Conservation (phyloP, 2,888 invertebrate species). For the Caenorhabditis auriculariae region DNA sequence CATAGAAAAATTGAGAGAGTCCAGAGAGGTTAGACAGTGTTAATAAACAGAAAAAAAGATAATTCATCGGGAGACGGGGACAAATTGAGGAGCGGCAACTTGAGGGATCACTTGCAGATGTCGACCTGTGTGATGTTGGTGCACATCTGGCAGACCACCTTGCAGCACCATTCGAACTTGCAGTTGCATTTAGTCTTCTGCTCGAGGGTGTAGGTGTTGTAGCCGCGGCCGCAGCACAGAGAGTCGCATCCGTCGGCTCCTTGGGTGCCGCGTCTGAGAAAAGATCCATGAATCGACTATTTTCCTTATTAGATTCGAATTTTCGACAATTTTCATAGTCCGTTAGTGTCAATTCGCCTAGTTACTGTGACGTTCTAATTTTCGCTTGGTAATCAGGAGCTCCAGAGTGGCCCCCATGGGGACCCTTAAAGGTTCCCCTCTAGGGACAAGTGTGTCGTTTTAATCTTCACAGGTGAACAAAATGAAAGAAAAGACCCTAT, state of each 20-base stretch:
- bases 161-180: constrained; percentile 62
- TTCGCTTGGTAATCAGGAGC: too few relatives aligned
- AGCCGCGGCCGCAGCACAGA: constrained; percentile 63
- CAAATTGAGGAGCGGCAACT: too few relatives aligned
- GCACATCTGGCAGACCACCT: constrained; percentile 61
- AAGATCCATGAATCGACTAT: too few relatives aligned
- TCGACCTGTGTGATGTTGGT: constrained; percentile 56
- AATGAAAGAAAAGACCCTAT: too few relatives aligned
- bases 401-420: too few relatives aligned
- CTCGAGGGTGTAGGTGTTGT: constrained; percentile 56
- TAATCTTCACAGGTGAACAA: too few relatives aligned
- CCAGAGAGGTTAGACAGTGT: not conserved
- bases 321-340: not conserved
- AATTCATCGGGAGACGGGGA: not conserved
- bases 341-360: too few relatives aligned
- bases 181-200: constrained; percentile 42
- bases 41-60: constrained; percentile 3
- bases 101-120: constrained; percentile 57
- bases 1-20: not conserved
- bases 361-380: too few relatives aligned
- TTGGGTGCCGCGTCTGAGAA: constrained; percentile 46
- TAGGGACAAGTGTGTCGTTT: too few relatives aligned
- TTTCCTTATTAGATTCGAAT: too few relatives aligned
- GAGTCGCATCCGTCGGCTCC: constrained; percentile 60
- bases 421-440: too few relatives aligned